phyloP scores from a whole-genome alignment of 1,140 invertebrate species.

The Drosophila rhopaloa region DNA sequence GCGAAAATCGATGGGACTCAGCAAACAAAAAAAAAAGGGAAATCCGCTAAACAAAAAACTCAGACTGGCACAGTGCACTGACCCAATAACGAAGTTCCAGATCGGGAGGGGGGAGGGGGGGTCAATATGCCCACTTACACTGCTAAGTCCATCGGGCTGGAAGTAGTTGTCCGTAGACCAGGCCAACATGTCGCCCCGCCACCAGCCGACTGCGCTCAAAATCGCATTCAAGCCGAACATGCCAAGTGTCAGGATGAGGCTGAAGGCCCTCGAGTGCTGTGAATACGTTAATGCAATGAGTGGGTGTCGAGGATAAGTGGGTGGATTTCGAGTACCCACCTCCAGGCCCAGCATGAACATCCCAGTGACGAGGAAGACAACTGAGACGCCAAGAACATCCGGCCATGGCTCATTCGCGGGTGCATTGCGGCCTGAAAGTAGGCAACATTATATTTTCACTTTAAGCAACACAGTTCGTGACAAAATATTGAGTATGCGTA shows the following conservation, averaged over 20 bases:
- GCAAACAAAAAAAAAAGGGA: conserved; percentile 25
- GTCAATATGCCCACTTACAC: conserved; percentile 62
- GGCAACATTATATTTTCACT: conserved; percentile 34
- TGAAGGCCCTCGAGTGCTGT: conserved; percentile 82
- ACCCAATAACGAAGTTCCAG: conserved; percentile 53
- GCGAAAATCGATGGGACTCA: conserved; percentile 62
- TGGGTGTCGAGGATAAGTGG: neutral
- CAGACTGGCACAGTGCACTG: conserved; percentile 64
- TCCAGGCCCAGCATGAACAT: conserved; percentile 90
- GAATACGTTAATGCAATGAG: conserved; percentile 21
- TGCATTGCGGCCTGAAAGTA: conserved; percentile 84
- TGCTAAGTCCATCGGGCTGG: conserved; percentile 78
- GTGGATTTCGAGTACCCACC: conserved; percentile 79
- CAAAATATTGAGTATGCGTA: conserved; percentile 33
- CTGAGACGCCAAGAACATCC: conserved; percentile 88
- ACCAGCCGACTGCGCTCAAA: conserved; percentile 72
- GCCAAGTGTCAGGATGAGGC: conserved; percentile 76
- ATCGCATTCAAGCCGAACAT: conserved; percentile 77
- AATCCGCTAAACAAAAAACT: conserved; percentile 4
- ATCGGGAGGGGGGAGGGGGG: too few relatives aligned
- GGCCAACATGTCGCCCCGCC: conserved; percentile 65
- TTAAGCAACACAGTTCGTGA: conserved; percentile 26
- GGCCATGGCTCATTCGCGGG: conserved; percentile 88
- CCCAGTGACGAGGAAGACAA: conserved; percentile 87
- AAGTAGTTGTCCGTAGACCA: conserved; percentile 74